A percentile compares a stretch with the other conserved stretches of the same genome.
These are phyloP conservation scores for Clivina fossor DNA, from an alignment of 2,888 invertebrate species.

Conservation along the genomic window DNA sequence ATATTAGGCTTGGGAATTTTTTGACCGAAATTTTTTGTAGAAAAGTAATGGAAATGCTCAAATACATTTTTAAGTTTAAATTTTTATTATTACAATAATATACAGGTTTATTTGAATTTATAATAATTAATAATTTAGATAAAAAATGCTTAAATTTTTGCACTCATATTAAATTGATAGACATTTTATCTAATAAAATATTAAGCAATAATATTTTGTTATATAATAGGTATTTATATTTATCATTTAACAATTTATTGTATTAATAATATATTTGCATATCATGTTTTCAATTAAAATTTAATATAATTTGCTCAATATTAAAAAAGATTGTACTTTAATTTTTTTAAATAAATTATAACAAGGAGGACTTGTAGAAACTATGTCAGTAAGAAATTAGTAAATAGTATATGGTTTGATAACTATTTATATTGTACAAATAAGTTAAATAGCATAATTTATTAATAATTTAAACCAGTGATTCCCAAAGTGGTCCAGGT, in stretches of 20 bases:
- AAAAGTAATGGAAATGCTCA: too few relatives aligned
- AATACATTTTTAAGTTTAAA: too few relatives aligned
- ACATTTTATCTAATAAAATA: too few relatives aligned
- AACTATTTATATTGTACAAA: conserved; percentile 2
- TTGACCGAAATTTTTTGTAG: too few relatives aligned
- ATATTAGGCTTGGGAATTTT: too few relatives aligned
- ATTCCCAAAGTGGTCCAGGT: too few relatives aligned
- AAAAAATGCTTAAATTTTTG: conserved; percentile 8
- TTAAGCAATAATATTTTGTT: too few relatives aligned
- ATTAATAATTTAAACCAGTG: conserved; percentile 4
- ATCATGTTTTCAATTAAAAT: conserved; percentile 19
- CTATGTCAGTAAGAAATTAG: conserved; percentile 19
- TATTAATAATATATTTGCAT: conserved; percentile 22
- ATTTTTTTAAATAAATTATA: conserved; percentile 13
- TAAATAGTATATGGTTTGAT: conserved; percentile 4
- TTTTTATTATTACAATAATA: too few relatives aligned
- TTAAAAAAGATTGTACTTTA: neutral
- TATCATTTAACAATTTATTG: conserved; percentile 6
- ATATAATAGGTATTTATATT: too few relatives aligned
- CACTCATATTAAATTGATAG: conserved; percentile 3
- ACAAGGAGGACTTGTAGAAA: conserved; percentile 18
- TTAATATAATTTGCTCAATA: conserved; percentile 10
- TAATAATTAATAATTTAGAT: neutral
- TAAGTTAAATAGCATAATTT: conserved; percentile 3
- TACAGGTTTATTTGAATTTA: too few relatives aligned